Evolutionary conservation across 2,888 invertebrate species (phyloP).

Genomic region (Boloria selene): DNA sequence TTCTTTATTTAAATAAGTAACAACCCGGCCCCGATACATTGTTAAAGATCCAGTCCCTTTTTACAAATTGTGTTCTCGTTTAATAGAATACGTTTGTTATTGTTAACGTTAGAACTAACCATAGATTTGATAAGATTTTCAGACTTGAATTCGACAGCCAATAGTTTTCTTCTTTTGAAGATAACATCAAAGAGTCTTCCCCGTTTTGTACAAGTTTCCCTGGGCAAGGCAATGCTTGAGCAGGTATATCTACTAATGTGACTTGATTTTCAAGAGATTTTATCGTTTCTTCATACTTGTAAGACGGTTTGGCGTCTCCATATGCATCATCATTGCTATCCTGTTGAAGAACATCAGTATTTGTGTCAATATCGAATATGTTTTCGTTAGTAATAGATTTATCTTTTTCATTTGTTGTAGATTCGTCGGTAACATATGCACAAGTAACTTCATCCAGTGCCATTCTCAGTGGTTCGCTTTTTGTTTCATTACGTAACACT

Average conservation of each 20-base stretch:
- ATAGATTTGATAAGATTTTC: conserved; percentile 49
- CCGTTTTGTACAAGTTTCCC: conserved; percentile 59
- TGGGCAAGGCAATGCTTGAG: conserved; percentile 63
- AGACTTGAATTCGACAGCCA: conserved; percentile 61
- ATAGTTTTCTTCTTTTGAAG: conserved; percentile 70
- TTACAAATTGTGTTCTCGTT: conserved; percentile 18
- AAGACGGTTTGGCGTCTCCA: conserved; percentile 52
- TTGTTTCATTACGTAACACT: conserved; percentile 87
- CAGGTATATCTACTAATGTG: conserved; percentile 57
- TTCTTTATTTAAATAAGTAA: conserved; percentile 47
- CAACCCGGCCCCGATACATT: conserved; percentile 24
- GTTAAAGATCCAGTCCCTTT: conserved; percentile 35
- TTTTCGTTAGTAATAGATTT: conserved; percentile 44
- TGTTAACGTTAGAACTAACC: conserved; percentile 51
- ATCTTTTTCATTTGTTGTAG: conserved; percentile 25
- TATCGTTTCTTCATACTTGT: conserved; percentile 59
- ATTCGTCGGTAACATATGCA: conserved; percentile 35
- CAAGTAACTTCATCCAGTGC: conserved; percentile 88
- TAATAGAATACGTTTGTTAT: conserved; percentile 46
- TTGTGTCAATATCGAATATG: conserved; percentile 53
- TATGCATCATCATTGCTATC: conserved; percentile 55
- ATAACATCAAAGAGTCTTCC: conserved; percentile 73
- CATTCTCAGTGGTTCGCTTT: conserved; percentile 85
- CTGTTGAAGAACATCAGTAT: conserved; percentile 52
- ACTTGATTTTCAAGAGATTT: conserved; percentile 59